These are phyloP conservation scores for Petrocephalus sullivani DNA, from an alignment of 2,797 vertebrate genomes.

Conservation along the genomic window DNA sequence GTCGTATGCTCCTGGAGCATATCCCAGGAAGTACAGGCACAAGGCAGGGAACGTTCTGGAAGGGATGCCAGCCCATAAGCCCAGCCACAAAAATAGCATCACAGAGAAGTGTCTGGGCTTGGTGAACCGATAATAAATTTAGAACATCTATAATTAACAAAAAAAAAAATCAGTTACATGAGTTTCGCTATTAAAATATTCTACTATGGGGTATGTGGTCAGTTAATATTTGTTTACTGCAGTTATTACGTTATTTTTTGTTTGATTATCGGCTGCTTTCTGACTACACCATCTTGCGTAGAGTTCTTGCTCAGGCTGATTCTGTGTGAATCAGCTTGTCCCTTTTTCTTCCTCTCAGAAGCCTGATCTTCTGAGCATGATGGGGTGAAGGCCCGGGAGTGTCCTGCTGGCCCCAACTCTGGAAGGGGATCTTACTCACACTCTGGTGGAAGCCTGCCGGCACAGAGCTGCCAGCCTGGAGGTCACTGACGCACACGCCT, in stretches of 20 bases:
- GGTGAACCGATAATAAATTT: background rate
- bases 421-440: background rate
- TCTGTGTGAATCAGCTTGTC: background rate
- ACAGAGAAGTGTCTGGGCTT: background rate
- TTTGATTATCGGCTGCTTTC: background rate
- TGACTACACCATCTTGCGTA: background rate
- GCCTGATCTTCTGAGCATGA: background rate
- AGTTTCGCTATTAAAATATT: background rate
- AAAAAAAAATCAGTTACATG: background rate
- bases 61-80: background rate
- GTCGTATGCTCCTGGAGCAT: background rate
- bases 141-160: constrained; percentile 6
- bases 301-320: background rate
- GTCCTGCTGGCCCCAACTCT: background rate
- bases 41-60: background rate
- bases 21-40: background rate
- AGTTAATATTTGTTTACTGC: background rate
- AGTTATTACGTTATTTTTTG: background rate
- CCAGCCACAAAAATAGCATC: constrained; percentile 7
- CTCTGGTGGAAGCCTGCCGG: background rate
- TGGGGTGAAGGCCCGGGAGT: background rate
- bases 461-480: background rate
- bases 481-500: background rate
- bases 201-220: background rate
- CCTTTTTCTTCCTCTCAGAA: background rate